Percentiles rank a stretch among this genome's conserved stretches.
Conservation (phyloP, 2,797 vertebrate genomes). For the Xenentodon cancila region DNA sequence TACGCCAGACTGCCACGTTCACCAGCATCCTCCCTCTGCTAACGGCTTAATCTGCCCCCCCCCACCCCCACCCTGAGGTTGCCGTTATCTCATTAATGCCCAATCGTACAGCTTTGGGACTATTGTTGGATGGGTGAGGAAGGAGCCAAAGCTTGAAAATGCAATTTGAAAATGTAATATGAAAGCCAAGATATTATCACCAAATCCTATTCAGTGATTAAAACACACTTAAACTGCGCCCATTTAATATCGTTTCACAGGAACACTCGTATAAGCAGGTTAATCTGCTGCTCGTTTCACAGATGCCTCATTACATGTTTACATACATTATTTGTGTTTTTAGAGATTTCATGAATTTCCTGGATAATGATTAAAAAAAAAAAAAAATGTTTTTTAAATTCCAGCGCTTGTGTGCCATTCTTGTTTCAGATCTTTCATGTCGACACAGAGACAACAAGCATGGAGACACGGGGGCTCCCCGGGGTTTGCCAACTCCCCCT, state of each 20-base stretch:
- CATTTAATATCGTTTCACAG: slow-evolving; percentile 66
- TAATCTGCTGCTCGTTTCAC: slow-evolving; percentile 44
- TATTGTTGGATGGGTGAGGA: slow-evolving; percentile 70
- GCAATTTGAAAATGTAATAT: slow-evolving; percentile 85
- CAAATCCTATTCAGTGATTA: slow-evolving; percentile 78
- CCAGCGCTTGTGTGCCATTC: slow-evolving; percentile 45
- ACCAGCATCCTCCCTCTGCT: slow-evolving; percentile 73
- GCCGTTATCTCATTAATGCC: slow-evolving; percentile 83
- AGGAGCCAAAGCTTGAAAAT: slow-evolving; percentile 68
- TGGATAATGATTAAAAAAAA: slow-evolving; percentile 10
- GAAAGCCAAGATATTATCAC: slow-evolving; percentile 77
- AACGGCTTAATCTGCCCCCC: slow-evolving; percentile 81
- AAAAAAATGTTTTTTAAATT: slow-evolving; percentile 33
- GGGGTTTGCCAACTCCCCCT: slow-evolving; percentile 66
- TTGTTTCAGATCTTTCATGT: slow-evolving; percentile 73
- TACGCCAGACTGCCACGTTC: slow-evolving; percentile 72
- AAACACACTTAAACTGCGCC: slow-evolving; percentile 72
- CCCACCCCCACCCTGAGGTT: slow-evolving; percentile 57
- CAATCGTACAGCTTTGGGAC: slow-evolving; percentile 73
- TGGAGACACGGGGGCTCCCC: slow-evolving; percentile 69
- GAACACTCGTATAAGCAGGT: slow-evolving; percentile 31
- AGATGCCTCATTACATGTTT: slow-evolving; percentile 38
- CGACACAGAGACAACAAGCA: slow-evolving; percentile 76
- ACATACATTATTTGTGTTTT: slow-evolving; percentile 30
- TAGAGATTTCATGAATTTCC: slow-evolving; percentile 5